Evolutionary conservation across 2,888 invertebrate genomes (phyloP), one percentile per base, ranked within the genome.

Genomic region (Gryllus longicercus): DNA sequence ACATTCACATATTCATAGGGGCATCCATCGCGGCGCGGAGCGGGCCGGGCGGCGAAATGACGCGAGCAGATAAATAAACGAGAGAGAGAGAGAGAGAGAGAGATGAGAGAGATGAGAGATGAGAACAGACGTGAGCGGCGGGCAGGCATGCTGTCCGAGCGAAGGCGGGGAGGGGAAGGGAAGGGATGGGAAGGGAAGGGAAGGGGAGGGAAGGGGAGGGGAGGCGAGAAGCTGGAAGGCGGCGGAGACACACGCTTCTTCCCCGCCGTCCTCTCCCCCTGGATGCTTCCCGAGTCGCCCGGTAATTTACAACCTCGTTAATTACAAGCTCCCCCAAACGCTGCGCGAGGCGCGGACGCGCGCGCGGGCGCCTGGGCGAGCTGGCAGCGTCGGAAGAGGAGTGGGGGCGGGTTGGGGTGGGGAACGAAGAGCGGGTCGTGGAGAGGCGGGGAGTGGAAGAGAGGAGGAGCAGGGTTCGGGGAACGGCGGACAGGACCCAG

Each of bases 301-400:
- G 38, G 76, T 63, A 79, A 79, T 79, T 79, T 79, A 79, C 79
- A 77, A 63, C 79, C 79, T 79, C 63, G 77, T 79, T 79, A 79
- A 79, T 79, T 79, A 77, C 77, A 14, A 63, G 63, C 63, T 14
- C n/a, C 63, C 14, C n/a, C 63, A 38, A 38, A 38, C 8, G 38
- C 38, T 38, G 38, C 38, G 38, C 38, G 38, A 38, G 38, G 38
- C 38, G 38, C 38, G 38, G n/a, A n/a, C n/a, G n/a, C n/a, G 38
- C 21, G 38, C 38, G 38, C 38, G 38, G 38, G 38, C 63, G 14
- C 16, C 16, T 14, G 16, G 63, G 16, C 16, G 63, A n/a, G 63
- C 63, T 14, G 63, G 14, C n/a, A 18, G n/a, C 16, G n/a, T 18
- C n/a, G 63, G n/a, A n/a, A n/a, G n/a, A n/a, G n/a, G 63, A 5